Evolutionary conservation across 1,140 invertebrate species (phyloP), one percentile per base, ranked within the genome.

Genomic region (Drosophila orosa): DNA sequence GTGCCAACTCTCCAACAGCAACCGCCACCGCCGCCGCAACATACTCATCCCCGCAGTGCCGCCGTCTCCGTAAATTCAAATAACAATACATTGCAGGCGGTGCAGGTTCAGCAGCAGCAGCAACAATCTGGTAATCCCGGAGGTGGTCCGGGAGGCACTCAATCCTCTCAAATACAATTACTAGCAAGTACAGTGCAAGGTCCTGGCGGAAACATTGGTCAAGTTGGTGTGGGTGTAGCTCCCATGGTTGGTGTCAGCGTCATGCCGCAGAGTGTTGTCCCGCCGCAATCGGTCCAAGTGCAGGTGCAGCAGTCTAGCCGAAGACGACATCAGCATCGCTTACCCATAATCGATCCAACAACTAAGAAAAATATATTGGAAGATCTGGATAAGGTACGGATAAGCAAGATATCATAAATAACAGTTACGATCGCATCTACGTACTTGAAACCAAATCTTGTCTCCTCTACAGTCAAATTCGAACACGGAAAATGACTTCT

Each of bases 341-440:
- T 91, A 35, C 77, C 81, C 27, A 91, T 91, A 12, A 91, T 91
- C 15, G 77, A 91, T 75, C 90, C 90, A 7, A 22, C 61, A 25
- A 91, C 90, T 17, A 77, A 83, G 17, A 91, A 90, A 40, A 90
- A 91, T 77, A 91, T 91, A 27, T 81, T 91, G 7, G 90, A 91
- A 39, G 90, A 91, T 59, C 55, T 86, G 7, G 87, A 81, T 50
- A 90, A 91, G 80, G 90, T 44, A 29, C 24, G 9, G 8, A 27
- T 8, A 33, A 33, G 31, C 31, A 33, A 33, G 31, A 33, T 4
- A 31, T 4, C 10, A 33, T 33, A 33, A 4, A 12, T 33, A 10
- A 4, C 3, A n/a, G 10, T 33, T 29, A 29, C 10, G 5, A 22
- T 15, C 19, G 1, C 24, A 42, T 37, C 7, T 33, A 42, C 10